Base-by-base conservation (phyloP, 2,797 vertebrate species). In the Danio kyathit region DNA sequence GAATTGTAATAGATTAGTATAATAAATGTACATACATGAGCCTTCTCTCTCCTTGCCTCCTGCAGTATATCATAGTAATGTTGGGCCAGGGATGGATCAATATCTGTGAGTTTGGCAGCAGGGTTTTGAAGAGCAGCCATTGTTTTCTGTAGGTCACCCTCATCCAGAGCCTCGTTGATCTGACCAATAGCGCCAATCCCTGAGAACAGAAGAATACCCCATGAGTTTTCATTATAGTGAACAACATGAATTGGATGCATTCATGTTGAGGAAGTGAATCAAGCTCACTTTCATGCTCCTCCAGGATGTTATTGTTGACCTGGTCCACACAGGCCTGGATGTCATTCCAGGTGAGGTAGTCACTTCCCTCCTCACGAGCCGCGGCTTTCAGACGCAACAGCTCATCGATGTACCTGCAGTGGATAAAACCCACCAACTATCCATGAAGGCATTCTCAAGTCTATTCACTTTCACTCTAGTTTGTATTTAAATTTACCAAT, bases 271-370 rank as follows among this genome's bases (percentile, higher is more conserved):
- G 73, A 75, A 9, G 3, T 44, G 46, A n/a, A 29, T 48, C 16
- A 16, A 41, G 93, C 97, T 95, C 90, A 99, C 98, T 92, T 88
- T 97, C 96, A 0, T 99, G 97, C 63, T 99, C 98, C 88, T 99
- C 97, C 4, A 91, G 96, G 56, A 99, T 95, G 11, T 91, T 85
- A 83, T 89, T 64, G 86, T 99, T 99, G 89, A 99, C 97, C 5
- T 92, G 95, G 92, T 97, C 97, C 75, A 99, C 89, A 13, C 94
- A 96, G 0, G 96, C 96, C 17, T 99, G 98, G 82, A 99, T 99
- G 91, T 99, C 98, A 19, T 99, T 99, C 98, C 98, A 99, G 0
- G 97, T 97, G 78, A 99, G 90, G 69, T 95, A 99, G 41, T 96
- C 94, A 7, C 81, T 90, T 43, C 95, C 95, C 43, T 96, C 92